Conservation (phyloP, 2,888 invertebrate genomes). For the Eulithis testata region DNA sequence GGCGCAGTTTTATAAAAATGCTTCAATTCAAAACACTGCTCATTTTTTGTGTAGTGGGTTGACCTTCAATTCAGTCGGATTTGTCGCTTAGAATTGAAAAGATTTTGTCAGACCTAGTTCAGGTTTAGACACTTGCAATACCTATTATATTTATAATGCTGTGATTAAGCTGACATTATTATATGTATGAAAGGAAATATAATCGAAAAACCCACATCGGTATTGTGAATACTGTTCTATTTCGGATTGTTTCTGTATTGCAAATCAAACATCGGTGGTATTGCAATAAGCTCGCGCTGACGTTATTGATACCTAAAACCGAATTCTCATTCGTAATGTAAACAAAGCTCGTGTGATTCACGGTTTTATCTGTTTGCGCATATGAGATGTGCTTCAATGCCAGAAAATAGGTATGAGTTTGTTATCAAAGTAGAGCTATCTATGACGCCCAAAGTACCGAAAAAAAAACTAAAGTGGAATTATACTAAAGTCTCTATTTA, state of each 20-base stretch:
- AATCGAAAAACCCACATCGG: too few species aligned
- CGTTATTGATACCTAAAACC: slow-evolving; percentile 9
- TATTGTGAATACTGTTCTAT: not conserved
- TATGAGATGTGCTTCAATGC: slow-evolving; percentile 7
- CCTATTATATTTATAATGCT: too few species aligned
- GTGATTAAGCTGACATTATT: too few species aligned
- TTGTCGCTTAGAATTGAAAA: not conserved
- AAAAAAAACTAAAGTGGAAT: too few species aligned
- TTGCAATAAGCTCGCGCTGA: slow-evolving; percentile 3
- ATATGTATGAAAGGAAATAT: too few species aligned
- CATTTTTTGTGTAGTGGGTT: too few species aligned
- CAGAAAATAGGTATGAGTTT: not conserved
- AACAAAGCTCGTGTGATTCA: slow-evolving; percentile 14
- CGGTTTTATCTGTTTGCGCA: slow-evolving; percentile 5
- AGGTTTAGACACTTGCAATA: not conserved
- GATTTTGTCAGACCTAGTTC: not conserved
- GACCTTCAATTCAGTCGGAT: not conserved
- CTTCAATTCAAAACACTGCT: too few species aligned
- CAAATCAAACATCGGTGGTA: not conserved
- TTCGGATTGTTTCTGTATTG: not conserved
- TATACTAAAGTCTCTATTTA: too few species aligned
- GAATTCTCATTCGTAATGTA: slow-evolving; percentile 3
- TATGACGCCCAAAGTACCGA: too few species aligned
- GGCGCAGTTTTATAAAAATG: too few species aligned
- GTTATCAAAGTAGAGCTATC: too few species aligned